A percentile compares a stretch with the other conserved stretches of the same genome.
Conservation (phyloP, 2,113 vertebrate species). For the Cromileptes altivelis region DNA sequence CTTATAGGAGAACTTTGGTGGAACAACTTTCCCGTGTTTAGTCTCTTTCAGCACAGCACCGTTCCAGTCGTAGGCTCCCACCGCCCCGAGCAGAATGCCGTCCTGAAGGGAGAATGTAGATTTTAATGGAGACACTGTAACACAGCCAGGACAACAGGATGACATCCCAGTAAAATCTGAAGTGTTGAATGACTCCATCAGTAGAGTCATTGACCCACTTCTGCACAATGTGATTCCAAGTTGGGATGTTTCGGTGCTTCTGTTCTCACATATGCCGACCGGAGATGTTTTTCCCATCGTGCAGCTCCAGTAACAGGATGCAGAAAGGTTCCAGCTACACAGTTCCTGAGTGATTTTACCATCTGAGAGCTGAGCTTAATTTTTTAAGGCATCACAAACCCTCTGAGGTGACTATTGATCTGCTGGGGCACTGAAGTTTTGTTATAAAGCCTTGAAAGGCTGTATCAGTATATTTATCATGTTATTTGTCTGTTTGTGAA, state of each 20-base stretch:
- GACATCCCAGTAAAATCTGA: not conserved
- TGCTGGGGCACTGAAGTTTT: not conserved
- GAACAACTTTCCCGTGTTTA: constrained; percentile 89
- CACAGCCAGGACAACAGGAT: not conserved
- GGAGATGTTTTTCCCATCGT: not conserved
- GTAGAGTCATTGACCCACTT: no score
- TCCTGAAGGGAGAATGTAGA: constrained; percentile 82
- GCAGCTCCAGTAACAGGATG: not conserved
- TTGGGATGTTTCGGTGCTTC: not conserved
- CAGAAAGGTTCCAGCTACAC: not conserved
- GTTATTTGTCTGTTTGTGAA: no score
- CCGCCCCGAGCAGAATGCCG: constrained; percentile 92
- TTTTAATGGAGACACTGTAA: not conserved
- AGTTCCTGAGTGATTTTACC: not conserved
- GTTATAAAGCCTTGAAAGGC: no score
- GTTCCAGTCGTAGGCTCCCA: constrained; percentile 97
- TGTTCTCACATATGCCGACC: not conserved
- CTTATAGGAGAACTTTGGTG: constrained; percentile 91
- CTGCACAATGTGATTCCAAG: not conserved
- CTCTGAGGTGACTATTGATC: not conserved
- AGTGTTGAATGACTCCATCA: not conserved
- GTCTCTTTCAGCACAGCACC: constrained; percentile 96
- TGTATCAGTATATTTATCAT: no score
- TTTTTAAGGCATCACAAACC: not conserved
- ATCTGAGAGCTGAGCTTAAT: not conserved